phyloP scores from a whole-genome alignment of 2,888 invertebrate species.

The Temnothorax rugatulus region DNA sequence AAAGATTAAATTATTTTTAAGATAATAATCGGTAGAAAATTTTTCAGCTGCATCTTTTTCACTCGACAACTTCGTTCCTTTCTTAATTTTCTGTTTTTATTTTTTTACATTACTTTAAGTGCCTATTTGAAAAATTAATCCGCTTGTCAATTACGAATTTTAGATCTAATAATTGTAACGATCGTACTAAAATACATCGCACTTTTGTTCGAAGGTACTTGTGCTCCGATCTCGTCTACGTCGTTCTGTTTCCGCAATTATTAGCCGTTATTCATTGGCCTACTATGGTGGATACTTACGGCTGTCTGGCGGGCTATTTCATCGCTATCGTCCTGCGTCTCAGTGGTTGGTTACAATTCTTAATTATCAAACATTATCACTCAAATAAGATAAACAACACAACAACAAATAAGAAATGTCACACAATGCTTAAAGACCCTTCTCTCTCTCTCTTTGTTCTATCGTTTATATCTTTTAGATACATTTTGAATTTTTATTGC shows the following conservation, averaged over 20 bases:
- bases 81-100: not conserved
- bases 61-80: not conserved
- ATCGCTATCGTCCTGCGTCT: conserved; percentile 87
- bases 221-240: conserved; percentile 91
- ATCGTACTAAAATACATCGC: not conserved
- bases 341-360: conserved; percentile 79
- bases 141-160: not conserved
- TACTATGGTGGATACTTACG: conserved; percentile 90
- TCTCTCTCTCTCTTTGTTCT: too few species aligned
- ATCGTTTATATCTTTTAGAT: not conserved
- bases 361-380: not conserved
- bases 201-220: conserved; percentile 86
- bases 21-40: not conserved
- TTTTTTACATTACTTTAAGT: too few species aligned
- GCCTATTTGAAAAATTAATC: too few species aligned
- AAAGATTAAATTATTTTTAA: not conserved
- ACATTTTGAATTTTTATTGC: not conserved
- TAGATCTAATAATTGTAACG: not conserved
- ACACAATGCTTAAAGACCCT: not conserved
- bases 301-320: conserved; percentile 88
- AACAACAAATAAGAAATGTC: not conserved
- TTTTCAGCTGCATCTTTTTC: not conserved
- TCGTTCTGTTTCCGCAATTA: conserved; percentile 91
- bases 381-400: not conserved
- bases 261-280: conserved; percentile 90